Base-by-base conservation (phyloP, 2,797 vertebrate species). In the Poecilia velifera region DNA sequence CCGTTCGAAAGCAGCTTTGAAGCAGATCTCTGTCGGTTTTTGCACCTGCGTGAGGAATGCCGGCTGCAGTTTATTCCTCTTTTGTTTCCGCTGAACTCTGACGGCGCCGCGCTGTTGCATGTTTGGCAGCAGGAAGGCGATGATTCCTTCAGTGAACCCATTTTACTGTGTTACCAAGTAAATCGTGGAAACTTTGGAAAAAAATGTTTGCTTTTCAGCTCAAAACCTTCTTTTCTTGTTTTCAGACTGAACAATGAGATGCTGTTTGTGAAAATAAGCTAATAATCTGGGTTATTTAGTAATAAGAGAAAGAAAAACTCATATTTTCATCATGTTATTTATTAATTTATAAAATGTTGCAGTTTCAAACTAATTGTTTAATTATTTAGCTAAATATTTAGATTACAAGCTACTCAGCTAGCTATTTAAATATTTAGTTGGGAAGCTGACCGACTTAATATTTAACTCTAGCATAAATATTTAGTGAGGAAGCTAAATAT, bases 21-120 rank as follows among this genome's bases (percentile, higher is more conserved):
- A 89, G 73, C 84, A 51, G n/a, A 79, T 76, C 78, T 4, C 62
- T 36, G 77, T 66, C 41, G 79, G 20, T 49, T 79, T 87, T 84
- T 84, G 82, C 91, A 93, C 90, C 91, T 92, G 89, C 55, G 72
- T 74, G 66, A 90, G 84, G 80, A 89, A 89, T 82, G 79, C 62
- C 46, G 28, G 4, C 39, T 12, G 36, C 53, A 68, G 36, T 68
- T 68, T 12, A 41, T 41, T 68, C 71, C 71, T 79, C 25, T 70
- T 46, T 78, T 83, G 68, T 81, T 76, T 45, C n/a, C 47, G 82
- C 79, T 73, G 80, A 76, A 86, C 71, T 64, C 46, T 76, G 79
- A 80, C 9, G 0, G 14, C 74, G 80, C 77, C 76, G 74, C 72
- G 28, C 80, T 86, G 66, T 76, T 81, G 77, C 34, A 62, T 64